Base-by-base conservation (phyloP, 2,888 invertebrate species). In the Drosophila antonietae region DNA sequence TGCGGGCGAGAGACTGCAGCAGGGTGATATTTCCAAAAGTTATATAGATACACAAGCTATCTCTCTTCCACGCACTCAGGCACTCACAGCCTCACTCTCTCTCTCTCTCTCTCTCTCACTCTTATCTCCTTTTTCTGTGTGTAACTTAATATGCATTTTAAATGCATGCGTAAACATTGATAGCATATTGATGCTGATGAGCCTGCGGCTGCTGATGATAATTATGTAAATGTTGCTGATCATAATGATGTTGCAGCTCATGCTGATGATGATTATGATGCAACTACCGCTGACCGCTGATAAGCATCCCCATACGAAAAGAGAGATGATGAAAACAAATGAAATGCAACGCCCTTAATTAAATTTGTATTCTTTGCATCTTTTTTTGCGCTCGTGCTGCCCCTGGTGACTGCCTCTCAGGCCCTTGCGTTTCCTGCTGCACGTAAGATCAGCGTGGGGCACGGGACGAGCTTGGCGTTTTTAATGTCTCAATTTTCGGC, bases 401-500 rank as follows among this genome's bases (percentile, higher is more conserved):
- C 64, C 46, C 61, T 15, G 5, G n/a, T 20, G 33, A 4, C n/a
- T 43, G 28, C 46, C 51, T 35, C 44, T 41, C 41, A 18, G 46
- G 39, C 39, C 23, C 10, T 20, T 31, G 28, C 53, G 46, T 15
- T 67, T 68, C 51, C 46, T 57, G 55, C 73, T 39, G 55, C 68
- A 57, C 67, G 58, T 65, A 53, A 46, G 62, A 74, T 78, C 78
- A 44, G 41, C 62, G 39, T 58, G 47, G n/a, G 37, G 28, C 23
- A 31, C 37, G 52, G 52, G 53, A 35, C 61, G 23, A 46, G 44
- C 31, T 71, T 82, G 81, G 82, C 80, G 83, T 76, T 74, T 86
- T 87, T 90, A 90, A 90, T 90, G 90, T 90, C 89, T 90, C 87
- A 90, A 90, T 90, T 90, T 90, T 90, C 37, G 88, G 81, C 80